Conservation (phyloP, 2,797 vertebrate species). For the Bovichtus diacanthus region DNA sequence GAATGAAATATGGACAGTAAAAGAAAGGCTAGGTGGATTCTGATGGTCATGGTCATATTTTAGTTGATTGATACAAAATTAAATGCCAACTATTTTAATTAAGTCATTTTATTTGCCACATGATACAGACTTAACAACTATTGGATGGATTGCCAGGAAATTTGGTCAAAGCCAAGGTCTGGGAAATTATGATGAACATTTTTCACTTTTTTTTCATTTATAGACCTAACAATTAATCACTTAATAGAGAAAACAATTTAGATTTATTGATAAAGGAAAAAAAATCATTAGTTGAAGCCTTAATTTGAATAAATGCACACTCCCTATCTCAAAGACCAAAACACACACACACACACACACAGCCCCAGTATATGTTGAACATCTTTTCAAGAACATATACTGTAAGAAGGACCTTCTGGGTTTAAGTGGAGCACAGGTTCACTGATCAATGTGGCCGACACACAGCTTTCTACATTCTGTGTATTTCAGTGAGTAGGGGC, state of each 20-base stretch:
- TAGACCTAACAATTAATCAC: not conserved
- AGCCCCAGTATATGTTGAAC: not conserved
- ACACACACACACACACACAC: not conserved
- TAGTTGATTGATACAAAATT: no score
- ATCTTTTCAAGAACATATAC: not conserved
- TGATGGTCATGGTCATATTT: no score
- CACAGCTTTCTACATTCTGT: constrained; percentile 6
- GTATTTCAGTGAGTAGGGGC: not conserved
- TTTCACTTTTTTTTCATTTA: not conserved
- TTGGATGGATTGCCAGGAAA: fast-evolving
- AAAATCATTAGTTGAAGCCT: not conserved
- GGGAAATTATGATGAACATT: not conserved
- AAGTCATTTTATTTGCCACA: no score
- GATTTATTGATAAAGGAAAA: not conserved
- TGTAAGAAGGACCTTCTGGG: not conserved
- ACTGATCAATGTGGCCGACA: not conserved
- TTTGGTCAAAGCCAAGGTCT: not conserved
- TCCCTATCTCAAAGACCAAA: not conserved
- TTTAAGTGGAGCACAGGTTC: not conserved
- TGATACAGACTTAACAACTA: no score
- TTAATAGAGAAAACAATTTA: not conserved
- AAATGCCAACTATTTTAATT: no score
- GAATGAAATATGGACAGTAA: no score
- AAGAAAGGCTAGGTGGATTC: no score
- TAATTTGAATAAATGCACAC: not conserved